phyloP scores from a whole-genome alignment of 2,888 invertebrate genomes.

The Morinoia aosen region DNA sequence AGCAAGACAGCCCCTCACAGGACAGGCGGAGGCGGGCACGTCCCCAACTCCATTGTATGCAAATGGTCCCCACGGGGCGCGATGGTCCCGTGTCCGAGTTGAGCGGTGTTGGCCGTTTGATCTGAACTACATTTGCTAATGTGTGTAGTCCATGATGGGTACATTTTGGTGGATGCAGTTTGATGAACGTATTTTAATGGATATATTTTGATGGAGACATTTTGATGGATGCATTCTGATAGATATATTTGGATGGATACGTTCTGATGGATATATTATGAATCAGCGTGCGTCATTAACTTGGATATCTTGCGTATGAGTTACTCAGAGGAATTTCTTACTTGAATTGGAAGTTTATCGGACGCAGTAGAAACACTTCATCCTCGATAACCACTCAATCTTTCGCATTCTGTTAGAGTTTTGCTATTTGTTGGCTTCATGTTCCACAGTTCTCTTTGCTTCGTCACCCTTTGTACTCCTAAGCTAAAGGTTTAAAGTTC shows the following conservation, averaged over 20 bases:
- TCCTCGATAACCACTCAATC: not conserved
- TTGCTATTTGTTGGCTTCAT: not conserved
- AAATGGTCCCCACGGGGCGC: not conserved
- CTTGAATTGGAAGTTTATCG: no score
- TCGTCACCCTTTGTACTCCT: not conserved
- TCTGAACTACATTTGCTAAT: not conserved
- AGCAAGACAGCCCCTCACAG: not conserved
- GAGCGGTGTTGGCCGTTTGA: not conserved
- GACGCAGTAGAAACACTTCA: no score
- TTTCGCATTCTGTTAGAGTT: not conserved
- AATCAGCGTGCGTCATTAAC: no score
- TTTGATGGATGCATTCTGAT: no score
- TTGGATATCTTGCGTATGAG: no score
- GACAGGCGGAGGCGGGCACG: not conserved
- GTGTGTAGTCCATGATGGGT: no score
- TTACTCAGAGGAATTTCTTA: no score
- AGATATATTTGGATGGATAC: no score
- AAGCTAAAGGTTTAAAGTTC: not conserved
- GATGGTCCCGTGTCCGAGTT: not conserved
- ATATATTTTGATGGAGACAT: no score
- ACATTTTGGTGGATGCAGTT: no score
- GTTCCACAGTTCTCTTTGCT: not conserved
- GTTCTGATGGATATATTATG: no score
- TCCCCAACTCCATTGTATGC: slow-evolving; percentile 39
- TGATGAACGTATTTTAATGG: no score